Evolutionary conservation across 2,797 vertebrate genomes (phyloP).

Genomic region (Molothrus ater): DNA sequence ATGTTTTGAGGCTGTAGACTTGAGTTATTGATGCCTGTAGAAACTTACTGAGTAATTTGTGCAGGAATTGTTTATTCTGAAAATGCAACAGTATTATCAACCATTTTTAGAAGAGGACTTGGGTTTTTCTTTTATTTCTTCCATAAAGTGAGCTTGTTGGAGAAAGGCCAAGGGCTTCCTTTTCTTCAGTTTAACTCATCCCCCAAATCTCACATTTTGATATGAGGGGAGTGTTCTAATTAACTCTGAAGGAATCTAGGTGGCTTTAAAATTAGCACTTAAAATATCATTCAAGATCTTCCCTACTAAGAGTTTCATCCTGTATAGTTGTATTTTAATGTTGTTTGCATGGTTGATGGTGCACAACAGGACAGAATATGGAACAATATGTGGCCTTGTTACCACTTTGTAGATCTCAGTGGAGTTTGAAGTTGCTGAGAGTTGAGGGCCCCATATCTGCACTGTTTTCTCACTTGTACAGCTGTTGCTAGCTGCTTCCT

Average conservation of each 20-base stretch:
- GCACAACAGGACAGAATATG: neutral
- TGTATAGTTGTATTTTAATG: neutral
- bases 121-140: neutral
- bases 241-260: neutral
- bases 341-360: neutral
- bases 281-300: neutral
- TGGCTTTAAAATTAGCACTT: neutral
- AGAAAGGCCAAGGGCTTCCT: neutral
- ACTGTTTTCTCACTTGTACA: constrained; percentile 14
- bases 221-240: neutral
- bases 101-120: neutral
- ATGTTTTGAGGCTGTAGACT: neutral
- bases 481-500: constrained; percentile 24
- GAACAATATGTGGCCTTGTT: neutral
- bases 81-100: neutral
- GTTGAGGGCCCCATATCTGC: neutral
- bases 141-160: neutral
- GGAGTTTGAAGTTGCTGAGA: neutral
- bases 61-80: neutral
- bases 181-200: neutral
- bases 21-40: neutral
- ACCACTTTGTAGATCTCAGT: neutral
- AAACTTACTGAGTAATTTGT: neutral
- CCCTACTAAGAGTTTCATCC: neutral
- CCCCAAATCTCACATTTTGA: neutral